A percentile compares a stretch with the other conserved stretches of the same genome.
These are phyloP conservation scores for Hermodice carunculata DNA, from an alignment of 2,888 invertebrate species.

Conservation along the genomic window DNA sequence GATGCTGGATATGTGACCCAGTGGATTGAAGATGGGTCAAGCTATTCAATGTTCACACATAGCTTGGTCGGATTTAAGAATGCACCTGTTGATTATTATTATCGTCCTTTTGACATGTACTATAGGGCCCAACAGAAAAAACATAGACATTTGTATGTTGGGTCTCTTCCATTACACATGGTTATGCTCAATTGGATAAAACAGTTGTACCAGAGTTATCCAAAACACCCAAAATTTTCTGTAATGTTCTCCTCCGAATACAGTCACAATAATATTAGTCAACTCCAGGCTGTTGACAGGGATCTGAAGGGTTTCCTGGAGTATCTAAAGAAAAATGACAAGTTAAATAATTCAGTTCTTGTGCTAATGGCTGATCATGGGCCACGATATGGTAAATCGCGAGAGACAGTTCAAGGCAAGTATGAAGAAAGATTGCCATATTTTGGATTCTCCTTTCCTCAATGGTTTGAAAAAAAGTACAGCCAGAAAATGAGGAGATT, in stretches of 20 bases:
- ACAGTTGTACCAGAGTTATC: slow-evolving; percentile 76
- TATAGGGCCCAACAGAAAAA: background rate
- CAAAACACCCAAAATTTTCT: slow-evolving; percentile 81
- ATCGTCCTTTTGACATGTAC: slow-evolving; percentile 74
- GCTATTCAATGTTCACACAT: slow-evolving; percentile 87
- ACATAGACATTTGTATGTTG: slow-evolving; percentile 75
- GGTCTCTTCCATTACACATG: slow-evolving; percentile 79
- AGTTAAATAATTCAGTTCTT: slow-evolving; percentile 82
- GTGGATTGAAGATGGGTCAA: slow-evolving; percentile 88
- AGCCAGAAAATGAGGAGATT: slow-evolving; percentile 75
- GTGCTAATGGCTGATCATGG: slow-evolving; percentile 96
- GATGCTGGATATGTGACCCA: slow-evolving; percentile 75
- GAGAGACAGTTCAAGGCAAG: slow-evolving; percentile 90
- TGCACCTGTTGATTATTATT: slow-evolving; percentile 91
- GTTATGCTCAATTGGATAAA: slow-evolving; percentile 69
- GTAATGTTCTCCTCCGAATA: slow-evolving; percentile 91
- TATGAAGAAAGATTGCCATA: slow-evolving; percentile 92
- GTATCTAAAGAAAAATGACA: background rate
- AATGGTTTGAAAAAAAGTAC: slow-evolving; percentile 76
- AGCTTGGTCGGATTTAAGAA: slow-evolving; percentile 83
- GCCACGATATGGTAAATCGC: slow-evolving; percentile 80
- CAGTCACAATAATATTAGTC: slow-evolving; percentile 87
- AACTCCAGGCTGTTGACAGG: slow-evolving; percentile 77
- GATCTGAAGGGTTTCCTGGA: slow-evolving; percentile 76
- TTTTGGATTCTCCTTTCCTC: slow-evolving; percentile 84